Base-by-base conservation (phyloP, 2,113 vertebrate genomes). In the Oostethus manadensis region DNA sequence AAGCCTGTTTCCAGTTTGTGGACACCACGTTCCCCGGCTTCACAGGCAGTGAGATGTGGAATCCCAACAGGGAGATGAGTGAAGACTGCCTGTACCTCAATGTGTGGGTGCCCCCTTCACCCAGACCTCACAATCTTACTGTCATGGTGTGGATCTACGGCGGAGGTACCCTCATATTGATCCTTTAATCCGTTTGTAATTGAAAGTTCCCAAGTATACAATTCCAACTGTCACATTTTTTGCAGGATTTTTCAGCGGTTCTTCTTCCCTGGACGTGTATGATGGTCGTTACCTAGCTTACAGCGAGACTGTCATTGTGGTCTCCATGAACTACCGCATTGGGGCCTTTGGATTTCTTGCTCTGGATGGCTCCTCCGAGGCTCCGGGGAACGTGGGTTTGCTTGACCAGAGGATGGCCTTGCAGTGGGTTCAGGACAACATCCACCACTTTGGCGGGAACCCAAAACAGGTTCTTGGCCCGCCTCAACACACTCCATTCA, bases 81-180 rank as follows among this genome's bases (percentile, higher is more conserved):
- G 94, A 97, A 63, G 93, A 97, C 76, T 97, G 94, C 63, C 86
- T 97, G 26, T 96, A 94, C 82, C 90, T 97, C 56, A 96, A 96
- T 2, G 61, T 96, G 10, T 97, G 94, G 94, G 91, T 90, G 6
- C 93, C 94, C 3, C 70, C 86, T 3, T 87, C 89, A 0, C 82
- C 92, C 0, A 86, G 81, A 9, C 93, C 93, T 0, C 64, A 66
- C 3, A 88, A 91, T 17, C 83, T 90, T 33, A 89, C 92, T 0
- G 94, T 97, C 15, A 91, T 97, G 76, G 89, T 94, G 10, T 97
- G 94, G 94, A 93, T 97, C 85, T 97, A 95, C 1, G 94, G 94
- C 0, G 94, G 93, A 22, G 94, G 94, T 73, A 83, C 18, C 13
- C 38, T 42, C 14, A 14, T 7, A 42, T 42, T 42, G 38, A 42